phyloP scores from a whole-genome alignment of 1,140 invertebrate genomes.

The Cydia splendana region DNA sequence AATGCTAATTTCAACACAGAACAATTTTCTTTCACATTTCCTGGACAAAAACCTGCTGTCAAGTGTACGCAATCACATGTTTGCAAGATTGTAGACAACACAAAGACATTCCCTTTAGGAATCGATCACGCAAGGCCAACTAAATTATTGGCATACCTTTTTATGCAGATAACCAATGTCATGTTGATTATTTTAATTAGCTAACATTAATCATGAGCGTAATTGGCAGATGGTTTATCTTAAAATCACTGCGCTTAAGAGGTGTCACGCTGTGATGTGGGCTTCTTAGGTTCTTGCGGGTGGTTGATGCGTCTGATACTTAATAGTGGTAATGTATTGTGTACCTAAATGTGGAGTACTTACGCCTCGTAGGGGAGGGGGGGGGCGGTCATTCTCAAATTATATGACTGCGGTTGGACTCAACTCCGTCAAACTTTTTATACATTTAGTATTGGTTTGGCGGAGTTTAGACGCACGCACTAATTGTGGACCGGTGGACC shows the following conservation, averaged over 20 bases:
- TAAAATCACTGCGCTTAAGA: neutral
- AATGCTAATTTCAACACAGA: slow-evolving; percentile 29
- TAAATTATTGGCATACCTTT: slow-evolving; percentile 51
- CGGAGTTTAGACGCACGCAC: too few species aligned
- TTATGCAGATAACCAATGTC: slow-evolving; percentile 51
- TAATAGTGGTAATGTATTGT: neutral
- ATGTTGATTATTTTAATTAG: slow-evolving; percentile 24
- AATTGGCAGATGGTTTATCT: neutral
- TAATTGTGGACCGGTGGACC: too few species aligned
- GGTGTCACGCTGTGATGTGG: neutral
- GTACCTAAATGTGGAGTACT: neutral
- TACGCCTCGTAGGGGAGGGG: neutral
- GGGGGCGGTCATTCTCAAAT: too few species aligned
- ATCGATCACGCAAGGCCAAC: slow-evolving; percentile 63
- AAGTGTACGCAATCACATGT: slow-evolving; percentile 51
- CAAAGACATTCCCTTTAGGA: slow-evolving; percentile 56
- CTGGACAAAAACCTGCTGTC: slow-evolving; percentile 36
- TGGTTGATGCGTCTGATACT: neutral
- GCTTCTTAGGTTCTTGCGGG: neutral
- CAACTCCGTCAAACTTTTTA: too few species aligned
- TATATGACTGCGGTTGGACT: too few species aligned
- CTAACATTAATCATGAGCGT: neutral
- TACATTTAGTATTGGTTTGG: too few species aligned
- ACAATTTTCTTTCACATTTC: slow-evolving; percentile 32
- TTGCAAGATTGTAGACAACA: slow-evolving; percentile 52